Conservation (phyloP, 2,888 invertebrate species). For the Patella caerulea region DNA sequence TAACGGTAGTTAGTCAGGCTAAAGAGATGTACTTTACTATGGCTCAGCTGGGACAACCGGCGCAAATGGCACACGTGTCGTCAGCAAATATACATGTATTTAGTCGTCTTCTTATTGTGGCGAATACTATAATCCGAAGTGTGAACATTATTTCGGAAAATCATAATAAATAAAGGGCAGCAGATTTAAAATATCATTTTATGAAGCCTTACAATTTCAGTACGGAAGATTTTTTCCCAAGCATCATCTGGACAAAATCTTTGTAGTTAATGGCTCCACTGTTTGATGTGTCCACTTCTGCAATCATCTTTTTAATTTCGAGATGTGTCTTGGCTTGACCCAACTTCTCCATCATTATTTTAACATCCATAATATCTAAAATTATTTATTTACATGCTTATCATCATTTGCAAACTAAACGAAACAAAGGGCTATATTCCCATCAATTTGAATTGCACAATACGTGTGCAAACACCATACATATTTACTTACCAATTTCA, state of each 20-base stretch:
- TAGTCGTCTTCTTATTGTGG: background rate
- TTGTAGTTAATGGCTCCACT: conserved; percentile 64
- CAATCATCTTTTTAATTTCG: conserved; percentile 69
- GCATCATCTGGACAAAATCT: conserved; percentile 69
- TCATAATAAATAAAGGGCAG: background rate
- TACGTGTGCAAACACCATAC: no score
- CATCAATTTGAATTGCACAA: no score
- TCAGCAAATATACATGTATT: no score
- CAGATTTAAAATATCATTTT: no score
- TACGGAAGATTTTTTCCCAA: conserved; percentile 61
- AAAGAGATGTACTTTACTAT: no score
- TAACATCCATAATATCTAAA: conserved; percentile 65
- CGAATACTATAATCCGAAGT: background rate
- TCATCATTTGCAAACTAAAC: no score
- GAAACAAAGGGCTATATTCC: no score
- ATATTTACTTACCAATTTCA: no score
- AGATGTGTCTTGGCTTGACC: conserved; percentile 68
- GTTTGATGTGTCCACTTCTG: conserved; percentile 62
- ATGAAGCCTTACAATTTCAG: conserved; percentile 63
- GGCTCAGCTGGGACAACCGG: no score
- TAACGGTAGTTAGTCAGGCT: no score
- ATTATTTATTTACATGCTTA: no score
- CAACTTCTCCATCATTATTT: conserved; percentile 67
- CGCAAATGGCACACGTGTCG: no score
- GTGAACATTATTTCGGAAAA: background rate